A percentile compares a stretch with the other conserved stretches of the same genome.
Conservation (phyloP, 2,113 vertebrate species). For the Thamnaconus septentrionalis region DNA sequence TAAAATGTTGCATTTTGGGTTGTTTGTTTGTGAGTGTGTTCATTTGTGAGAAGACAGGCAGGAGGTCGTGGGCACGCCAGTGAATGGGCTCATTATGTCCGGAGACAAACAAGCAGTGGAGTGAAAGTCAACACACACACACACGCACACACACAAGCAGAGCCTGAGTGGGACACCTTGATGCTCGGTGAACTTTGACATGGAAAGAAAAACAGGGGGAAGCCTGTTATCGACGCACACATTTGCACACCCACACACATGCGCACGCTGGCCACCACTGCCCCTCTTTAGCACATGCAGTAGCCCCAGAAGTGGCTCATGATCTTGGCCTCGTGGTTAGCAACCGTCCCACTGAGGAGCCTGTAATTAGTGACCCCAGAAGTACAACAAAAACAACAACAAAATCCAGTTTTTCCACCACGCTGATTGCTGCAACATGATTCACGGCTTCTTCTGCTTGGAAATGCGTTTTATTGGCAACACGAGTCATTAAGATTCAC, state of each 20-base stretch:
- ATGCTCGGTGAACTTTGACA: conserved; percentile 31
- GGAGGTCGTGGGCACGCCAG: neutral
- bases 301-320: conserved; percentile 16
- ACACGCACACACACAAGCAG: neutral
- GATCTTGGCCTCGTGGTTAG: conserved; percentile 14
- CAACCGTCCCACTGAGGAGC: neutral
- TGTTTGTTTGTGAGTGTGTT: conserved; percentile 18
- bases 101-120: conserved; percentile 19
- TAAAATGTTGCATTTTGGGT: conserved; percentile 7
- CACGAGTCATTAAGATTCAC: neutral
- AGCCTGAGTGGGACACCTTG: neutral
- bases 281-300: neutral
- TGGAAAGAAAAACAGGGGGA: conserved; percentile 4
- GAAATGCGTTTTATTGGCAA: neutral
- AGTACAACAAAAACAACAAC: too few relatives aligned
- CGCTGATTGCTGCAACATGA: too few relatives aligned
- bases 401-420: too few relatives aligned
- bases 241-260: conserved; percentile 3
- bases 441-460: neutral
- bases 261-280: neutral
- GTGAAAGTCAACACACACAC: conserved; percentile 5
- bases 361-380: conserved; percentile 19
- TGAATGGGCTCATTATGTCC: conserved; percentile 18
- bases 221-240: conserved; percentile 3
- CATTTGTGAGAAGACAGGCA: neutral